Evolutionary conservation across 2,888 invertebrate species (phyloP), one percentile per base, ranked within the genome.

Genomic region (Melolontha melolontha): DNA sequence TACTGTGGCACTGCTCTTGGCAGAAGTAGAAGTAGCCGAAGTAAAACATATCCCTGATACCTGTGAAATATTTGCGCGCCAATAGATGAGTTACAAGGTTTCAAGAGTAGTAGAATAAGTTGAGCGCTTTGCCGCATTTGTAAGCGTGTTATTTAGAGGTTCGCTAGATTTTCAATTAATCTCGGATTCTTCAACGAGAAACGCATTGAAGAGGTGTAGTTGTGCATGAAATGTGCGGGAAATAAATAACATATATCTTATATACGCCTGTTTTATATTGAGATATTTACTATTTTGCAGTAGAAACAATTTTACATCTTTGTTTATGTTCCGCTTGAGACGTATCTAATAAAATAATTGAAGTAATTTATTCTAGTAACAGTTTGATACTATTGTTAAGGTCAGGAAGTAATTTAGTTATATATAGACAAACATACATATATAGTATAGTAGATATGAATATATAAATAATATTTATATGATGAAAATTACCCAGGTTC

Each of bases 41-140:
- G 34, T 6, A 10, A 34, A 66, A 10, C 34, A 34, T 34, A 65
- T 63, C 27, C 68, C 52, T 50, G 68, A 68, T 70, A 66, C 66
- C 68, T 49, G 68, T 68, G 64, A 70, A 66, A 68, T 71, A 71
- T 71, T 70, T 71, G 66, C 66, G 47, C 34, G 62, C 42, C 47
- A 66, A 67, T 66, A 69, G 71, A 71, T 71, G 71, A 71, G 71
- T 71, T 66, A 68, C 71, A 66, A 59, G 49, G 64, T 44, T 5
- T 22, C 16, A 5, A 17, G 29, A 42, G 57, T 14, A 22, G 42
- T 17, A 44, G 44, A 57, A 29, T 42, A 8, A 10, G 22, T 34
- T 34, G 57, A 57, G 41, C 27, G 42, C 10, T 42, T 57, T 42
- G 41, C 42, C 27, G 41, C 34, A 34, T 34, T 34, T 34, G 34